Evolutionary conservation across 2,888 invertebrate genomes (phyloP), one percentile per base, ranked within the genome.

Genomic region (Clivina fossor): DNA sequence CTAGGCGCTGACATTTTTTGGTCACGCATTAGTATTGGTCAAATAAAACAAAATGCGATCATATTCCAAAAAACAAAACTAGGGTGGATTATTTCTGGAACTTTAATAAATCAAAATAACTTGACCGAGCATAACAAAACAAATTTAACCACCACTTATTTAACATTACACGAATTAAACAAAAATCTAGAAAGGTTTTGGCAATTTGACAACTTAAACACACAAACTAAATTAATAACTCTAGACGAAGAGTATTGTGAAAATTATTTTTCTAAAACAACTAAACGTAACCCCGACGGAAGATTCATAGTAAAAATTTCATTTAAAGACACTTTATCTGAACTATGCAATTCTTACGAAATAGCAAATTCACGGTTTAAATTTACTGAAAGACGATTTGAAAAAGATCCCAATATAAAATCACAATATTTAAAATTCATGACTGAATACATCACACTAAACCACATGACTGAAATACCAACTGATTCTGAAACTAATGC

Each of bases 381-480:
- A 7, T 16, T 53, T 5, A 30, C 64, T 15, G 62, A 64, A 59
- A 41, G 48, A 24, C 58, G 57, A 40, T 50, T 63, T 13, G 28
- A n/a, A n/a, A 57, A 46, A 20, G 38, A 61, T 24, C 40, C 53
- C 8, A 19, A 44, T 28, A 20, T 63, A 19, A 59, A 48, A 26
- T 18, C 8, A 7, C 51, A 62, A 40, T 65, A 64, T 46, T 13
- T 26, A 5, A 15, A 59, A 9, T 63, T 65, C 16, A 63, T 64
- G 58, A 20, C 58, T 7, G 61, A 64, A 44, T 63, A 64, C 24
- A 19, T 47, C 11, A n/a, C 40, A 2, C 35, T 61, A 47, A 57
- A 54, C 32, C 63, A 64, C 24, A 66, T 64, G 61, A 24, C 26
- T n/a, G 44, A 30, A 53, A 35, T 54, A 26, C 16, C 13, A 37